These are phyloP conservation scores for Tipula helvola DNA, from an alignment of 2,888 invertebrate genomes.

Conservation along the genomic window DNA sequence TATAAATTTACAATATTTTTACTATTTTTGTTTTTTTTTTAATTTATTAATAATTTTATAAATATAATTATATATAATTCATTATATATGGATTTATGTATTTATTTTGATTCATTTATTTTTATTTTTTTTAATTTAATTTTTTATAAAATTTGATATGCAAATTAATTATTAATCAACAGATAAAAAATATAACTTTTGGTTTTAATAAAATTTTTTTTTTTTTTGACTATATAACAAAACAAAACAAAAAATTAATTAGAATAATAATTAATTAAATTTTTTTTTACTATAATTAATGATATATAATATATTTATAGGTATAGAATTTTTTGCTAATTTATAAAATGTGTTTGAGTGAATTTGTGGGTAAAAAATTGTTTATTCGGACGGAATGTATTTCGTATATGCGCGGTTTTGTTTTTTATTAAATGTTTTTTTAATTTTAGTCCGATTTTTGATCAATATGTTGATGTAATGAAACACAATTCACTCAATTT, in stretches of 20 bases:
- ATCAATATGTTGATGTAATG: neutral
- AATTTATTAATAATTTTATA: neutral
- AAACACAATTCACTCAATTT: neutral
- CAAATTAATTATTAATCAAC: slow-evolving; percentile 4
- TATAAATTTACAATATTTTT: neutral
- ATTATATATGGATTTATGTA: neutral
- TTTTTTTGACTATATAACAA: neutral
- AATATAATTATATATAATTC: neutral
- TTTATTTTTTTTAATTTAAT: neutral
- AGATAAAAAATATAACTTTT: neutral
- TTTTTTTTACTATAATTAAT: neutral
- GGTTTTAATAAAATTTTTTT: neutral
- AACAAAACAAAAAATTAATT: neutral
- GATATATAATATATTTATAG: neutral
- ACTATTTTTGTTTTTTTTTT: neutral
- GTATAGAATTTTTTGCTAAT: neutral
- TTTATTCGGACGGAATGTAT: neutral
- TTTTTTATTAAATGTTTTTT: neutral
- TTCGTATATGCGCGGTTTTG: neutral
- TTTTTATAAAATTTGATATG: neutral
- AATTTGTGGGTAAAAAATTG: neutral
- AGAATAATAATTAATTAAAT: neutral
- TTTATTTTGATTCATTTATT: neutral
- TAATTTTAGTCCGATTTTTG: neutral
- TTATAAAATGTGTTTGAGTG: neutral